A percentile compares a stretch with the other conserved stretches of the same genome.
Conservation (phyloP, 2,888 invertebrate species). For the Chironomus riparius region DNA sequence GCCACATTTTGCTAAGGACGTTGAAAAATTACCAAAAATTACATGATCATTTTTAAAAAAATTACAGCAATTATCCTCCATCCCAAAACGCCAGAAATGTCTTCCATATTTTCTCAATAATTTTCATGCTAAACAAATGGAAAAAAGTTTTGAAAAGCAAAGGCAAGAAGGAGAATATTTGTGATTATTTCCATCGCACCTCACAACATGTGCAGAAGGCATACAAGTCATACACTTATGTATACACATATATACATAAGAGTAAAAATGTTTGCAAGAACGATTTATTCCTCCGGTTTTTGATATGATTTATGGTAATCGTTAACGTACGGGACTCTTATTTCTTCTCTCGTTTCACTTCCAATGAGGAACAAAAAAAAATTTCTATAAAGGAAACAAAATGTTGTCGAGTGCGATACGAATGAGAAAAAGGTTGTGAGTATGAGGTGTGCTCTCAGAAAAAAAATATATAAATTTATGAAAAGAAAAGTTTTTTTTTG, state of each 20-base stretch:
- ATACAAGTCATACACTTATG: too few relatives aligned
- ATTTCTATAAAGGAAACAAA: too few relatives aligned
- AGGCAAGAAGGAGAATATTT: not conserved
- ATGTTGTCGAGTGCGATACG: too few relatives aligned
- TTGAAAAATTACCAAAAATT: too few relatives aligned
- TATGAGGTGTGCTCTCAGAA: not conserved
- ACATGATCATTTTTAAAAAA: not conserved
- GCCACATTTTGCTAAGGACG: too few relatives aligned
- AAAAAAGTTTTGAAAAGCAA: not conserved
- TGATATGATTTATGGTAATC: conserved; percentile 25
- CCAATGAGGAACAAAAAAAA: not conserved
- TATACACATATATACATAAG: not conserved
- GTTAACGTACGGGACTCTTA: conserved; percentile 10
- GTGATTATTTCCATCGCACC: not conserved
- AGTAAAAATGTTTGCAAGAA: not conserved
- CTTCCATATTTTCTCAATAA: not conserved
- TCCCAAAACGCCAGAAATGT: not conserved
- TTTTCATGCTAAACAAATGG: not conserved
- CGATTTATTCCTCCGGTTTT: conserved; percentile 16
- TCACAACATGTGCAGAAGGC: not conserved
- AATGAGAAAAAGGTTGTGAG: not conserved
- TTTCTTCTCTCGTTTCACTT: not conserved
- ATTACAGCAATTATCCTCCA: not conserved
- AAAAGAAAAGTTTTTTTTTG: not conserved
- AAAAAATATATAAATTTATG: too few relatives aligned